A percentile compares a stretch with the other conserved stretches of the same genome.
Evolutionary conservation across 2,888 invertebrate genomes (phyloP).

Genomic region (Ptychoptera albimana): DNA sequence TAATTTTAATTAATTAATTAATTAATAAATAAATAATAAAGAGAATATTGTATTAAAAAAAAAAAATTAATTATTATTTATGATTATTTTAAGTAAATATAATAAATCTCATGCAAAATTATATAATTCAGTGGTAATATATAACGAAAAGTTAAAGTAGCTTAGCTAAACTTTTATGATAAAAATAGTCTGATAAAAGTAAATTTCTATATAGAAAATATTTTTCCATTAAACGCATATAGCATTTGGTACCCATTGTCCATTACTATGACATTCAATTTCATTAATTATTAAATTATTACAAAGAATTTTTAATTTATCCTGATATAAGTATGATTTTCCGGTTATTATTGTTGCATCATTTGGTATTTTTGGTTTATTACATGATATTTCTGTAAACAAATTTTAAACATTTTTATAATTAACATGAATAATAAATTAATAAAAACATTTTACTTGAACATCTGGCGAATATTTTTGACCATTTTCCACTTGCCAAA

Average conservation of each 20-base stretch:
- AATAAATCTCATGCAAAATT: too few relatives aligned
- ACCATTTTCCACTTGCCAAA: slow-evolving; percentile 34
- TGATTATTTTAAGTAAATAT: too few relatives aligned
- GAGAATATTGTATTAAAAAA: too few relatives aligned
- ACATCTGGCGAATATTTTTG: slow-evolving; percentile 33
- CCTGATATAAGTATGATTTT: slow-evolving; percentile 33
- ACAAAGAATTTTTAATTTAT: slow-evolving; percentile 26
- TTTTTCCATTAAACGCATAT: slow-evolving; percentile 9
- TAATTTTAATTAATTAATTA: too few relatives aligned
- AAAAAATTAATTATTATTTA: slow-evolving; percentile 2
- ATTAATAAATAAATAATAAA: too few relatives aligned
- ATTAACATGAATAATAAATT: neutral
- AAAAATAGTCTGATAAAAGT: too few relatives aligned
- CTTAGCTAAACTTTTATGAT: too few relatives aligned
- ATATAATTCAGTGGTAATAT: too few relatives aligned
- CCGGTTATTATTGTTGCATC: slow-evolving; percentile 29
- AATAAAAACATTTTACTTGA: slow-evolving; percentile 25
- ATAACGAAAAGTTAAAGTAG: too few relatives aligned
- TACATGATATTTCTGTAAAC: slow-evolving; percentile 33
- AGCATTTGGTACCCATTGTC: slow-evolving; percentile 13
- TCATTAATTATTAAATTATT: slow-evolving; percentile 6
- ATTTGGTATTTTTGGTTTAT: slow-evolving; percentile 29
- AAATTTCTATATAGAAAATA: too few relatives aligned
- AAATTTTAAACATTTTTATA: neutral
- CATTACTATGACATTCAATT: slow-evolving; percentile 23